Base-by-base conservation (phyloP, 2,113 vertebrate genomes). In the Oncorhynchus tshawytscha region DNA sequence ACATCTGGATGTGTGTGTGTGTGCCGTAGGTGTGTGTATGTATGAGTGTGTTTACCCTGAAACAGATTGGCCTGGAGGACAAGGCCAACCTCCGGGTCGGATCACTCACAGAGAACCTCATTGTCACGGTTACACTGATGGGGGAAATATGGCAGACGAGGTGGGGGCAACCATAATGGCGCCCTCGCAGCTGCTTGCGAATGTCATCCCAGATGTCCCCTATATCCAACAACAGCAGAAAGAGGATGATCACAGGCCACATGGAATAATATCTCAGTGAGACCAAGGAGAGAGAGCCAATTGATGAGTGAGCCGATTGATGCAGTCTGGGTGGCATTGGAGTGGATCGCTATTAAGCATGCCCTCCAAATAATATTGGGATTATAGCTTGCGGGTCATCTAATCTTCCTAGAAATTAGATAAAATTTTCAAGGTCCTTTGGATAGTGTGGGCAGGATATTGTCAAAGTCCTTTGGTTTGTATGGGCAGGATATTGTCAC, bases 181-280 rank as follows among this genome's bases (percentile, higher is more conserved):
- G 75, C 84, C 82, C 76, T 69, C 85, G 82, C 89, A 91, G 90
- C 88, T 92, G 90, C 83, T 89, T 81, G 77, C n/a, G 71, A 86
- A 73, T 70, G 81, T 82, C 85, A 78, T 72, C 84, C 75, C 88
- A 91, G 85, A 86, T 86, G 90, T 88, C 83, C 80, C 75, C 31
- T 72, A 81, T 80, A 82, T 85, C 81, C 75, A 22, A 77, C 68
- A 80, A 16, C 67, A 85, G 71, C 71, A 1, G 45, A 29, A 13
- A 67, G 79, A 70, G 57, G 70, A 81, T 69, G 76, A 85, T 70
- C 75, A 73, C 65, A 22, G 78, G 66, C 51, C 8, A 67, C 70
- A 67, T 16, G 0, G 22, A 68, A 27, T 66, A 65, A 67, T 80
- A 60, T n/a, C 59, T 4, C 2, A 1, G 18, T 3, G 76, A 70